Base-by-base conservation (phyloP, 2,797 vertebrate genomes). In the Iguana delicatissima region DNA sequence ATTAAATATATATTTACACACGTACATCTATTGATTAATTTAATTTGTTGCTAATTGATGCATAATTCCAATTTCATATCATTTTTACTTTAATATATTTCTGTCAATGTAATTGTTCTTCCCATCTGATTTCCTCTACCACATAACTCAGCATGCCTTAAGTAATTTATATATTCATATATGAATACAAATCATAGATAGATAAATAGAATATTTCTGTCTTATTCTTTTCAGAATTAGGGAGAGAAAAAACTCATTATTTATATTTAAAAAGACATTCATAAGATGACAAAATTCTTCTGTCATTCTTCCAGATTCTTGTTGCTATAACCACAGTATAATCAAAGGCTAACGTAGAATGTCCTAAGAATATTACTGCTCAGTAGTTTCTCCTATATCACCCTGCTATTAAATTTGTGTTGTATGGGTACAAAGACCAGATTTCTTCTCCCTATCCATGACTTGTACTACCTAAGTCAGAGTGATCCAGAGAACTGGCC, bases 331-430 rank as follows among this genome's bases (percentile, higher is more conserved):
- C 86, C 90, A 72, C 85, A 86, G 67, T 89, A 89, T 86, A 91
- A 91, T 86, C 81, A 83, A 91, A 85, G 88, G 81, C 82, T 85
- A 67, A 89, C 59, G 67, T 80, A 35, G 62, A 92, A 92, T 90
- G 87, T 88, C 91, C 87, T 77, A 74, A 50, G 85, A 85, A 90
- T 92, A 88, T 83, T 4, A 88, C 77, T 76, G 67, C 24, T 24
- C 13, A 74, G 59, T 73, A 76, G 85, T 59, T 77, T 62, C n/a
- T 76, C 13, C 9, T 42, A 59, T 4, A 76, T 72, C 22, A 20
- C 52, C 29, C 13, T 3, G 85, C 20, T 85, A 32, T 32, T 57
- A 18, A 57, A 81, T 57, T 52, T 81, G 32, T 81, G 50, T 20
- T 32, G 29, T 59, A 18, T 20, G 13, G 57, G 3, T 59, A 20